Percentiles rank a stretch among this genome's conserved stretches.
Conservation (phyloP, 2,113 vertebrate genomes). For the Engystomops pustulosus region DNA sequence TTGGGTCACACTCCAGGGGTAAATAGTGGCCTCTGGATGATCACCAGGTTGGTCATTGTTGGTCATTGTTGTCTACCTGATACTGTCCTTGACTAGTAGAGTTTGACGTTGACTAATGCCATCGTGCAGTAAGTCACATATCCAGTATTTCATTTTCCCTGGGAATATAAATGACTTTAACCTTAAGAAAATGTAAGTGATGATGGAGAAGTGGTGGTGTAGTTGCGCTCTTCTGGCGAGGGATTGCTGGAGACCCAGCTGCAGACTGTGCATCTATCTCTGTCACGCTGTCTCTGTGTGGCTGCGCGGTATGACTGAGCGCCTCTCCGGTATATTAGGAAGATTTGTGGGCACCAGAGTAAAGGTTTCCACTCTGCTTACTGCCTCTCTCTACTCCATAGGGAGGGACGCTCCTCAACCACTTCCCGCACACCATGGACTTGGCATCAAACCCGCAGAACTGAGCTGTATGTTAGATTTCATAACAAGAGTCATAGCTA, state of each 20-base stretch:
- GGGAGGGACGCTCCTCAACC: not conserved
- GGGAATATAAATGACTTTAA: slow-evolving; percentile 30
- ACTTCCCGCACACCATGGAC: not conserved
- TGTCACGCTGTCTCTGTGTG: slow-evolving; percentile 28
- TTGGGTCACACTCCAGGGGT: no score
- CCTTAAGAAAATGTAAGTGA: slow-evolving; percentile 40
- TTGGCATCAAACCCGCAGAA: not conserved
- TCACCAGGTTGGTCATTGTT: not conserved
- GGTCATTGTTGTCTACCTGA: not conserved
- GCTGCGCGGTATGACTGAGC: slow-evolving; percentile 19
- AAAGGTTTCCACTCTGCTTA: not conserved
- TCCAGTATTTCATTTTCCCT: not conserved
- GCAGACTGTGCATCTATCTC: slow-evolving; percentile 21
- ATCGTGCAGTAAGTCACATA: not conserved
- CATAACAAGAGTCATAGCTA: not conserved
- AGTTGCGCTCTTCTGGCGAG: slow-evolving; percentile 4
- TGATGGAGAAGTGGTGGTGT: slow-evolving; percentile 33
- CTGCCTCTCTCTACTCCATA: not conserved
- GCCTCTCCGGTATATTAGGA: slow-evolving; percentile 27
- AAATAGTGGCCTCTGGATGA: not conserved
- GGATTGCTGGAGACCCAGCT: slow-evolving; percentile 3
- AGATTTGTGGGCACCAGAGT: slow-evolving; percentile 17
- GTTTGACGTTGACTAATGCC: not conserved
- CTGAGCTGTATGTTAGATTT: not conserved
- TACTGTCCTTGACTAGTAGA: not conserved